A percentile compares a stretch with the other conserved stretches of the same genome.
Evolutionary conservation across 37 sponge, comb jelly and placozoan genomes (phyloP).

Genomic region (Agelas oroides): DNA sequence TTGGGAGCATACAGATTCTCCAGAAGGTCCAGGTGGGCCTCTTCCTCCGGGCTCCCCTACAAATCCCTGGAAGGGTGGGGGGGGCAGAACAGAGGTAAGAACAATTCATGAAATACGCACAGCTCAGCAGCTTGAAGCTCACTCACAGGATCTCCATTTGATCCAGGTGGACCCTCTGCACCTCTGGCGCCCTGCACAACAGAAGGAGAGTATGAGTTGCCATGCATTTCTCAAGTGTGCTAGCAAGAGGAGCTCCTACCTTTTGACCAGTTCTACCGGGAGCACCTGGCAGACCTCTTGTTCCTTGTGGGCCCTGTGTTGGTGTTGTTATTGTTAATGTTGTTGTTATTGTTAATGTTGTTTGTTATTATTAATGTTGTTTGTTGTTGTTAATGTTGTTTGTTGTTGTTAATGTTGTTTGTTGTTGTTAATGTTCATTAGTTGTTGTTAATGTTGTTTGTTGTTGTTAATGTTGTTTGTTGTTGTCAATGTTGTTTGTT

Average conservation of each 20-base stretch:
- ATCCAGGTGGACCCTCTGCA: constrained; percentile 59
- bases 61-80: constrained; percentile 33
- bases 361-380: too few relatives aligned
- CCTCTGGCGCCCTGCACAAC: constrained; percentile 56
- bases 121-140: background rate
- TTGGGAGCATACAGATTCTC: constrained; percentile 45
- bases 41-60: constrained; percentile 63
- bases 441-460: too few relatives aligned
- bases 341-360: too few relatives aligned
- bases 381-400: too few relatives aligned
- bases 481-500: too few relatives aligned
- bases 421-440: too few relatives aligned
- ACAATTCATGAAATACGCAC: too few relatives aligned
- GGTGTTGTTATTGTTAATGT: too few relatives aligned
- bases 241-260: background rate
- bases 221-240: too few relatives aligned
- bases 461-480: too few relatives aligned
- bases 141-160: constrained; percentile 65
- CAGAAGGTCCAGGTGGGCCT: constrained; percentile 68
- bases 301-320: constrained; percentile 76
- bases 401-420: too few relatives aligned
- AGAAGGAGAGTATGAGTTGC: background rate
- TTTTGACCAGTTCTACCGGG: constrained; percentile 54
- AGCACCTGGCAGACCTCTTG: constrained; percentile 65
- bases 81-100: background rate